Percentiles rank a stretch among this genome's conserved stretches.
These are phyloP conservation scores for Tapirus indicus DNA, from an alignment of 2,797 vertebrate species.

Conservation along the genomic window DNA sequence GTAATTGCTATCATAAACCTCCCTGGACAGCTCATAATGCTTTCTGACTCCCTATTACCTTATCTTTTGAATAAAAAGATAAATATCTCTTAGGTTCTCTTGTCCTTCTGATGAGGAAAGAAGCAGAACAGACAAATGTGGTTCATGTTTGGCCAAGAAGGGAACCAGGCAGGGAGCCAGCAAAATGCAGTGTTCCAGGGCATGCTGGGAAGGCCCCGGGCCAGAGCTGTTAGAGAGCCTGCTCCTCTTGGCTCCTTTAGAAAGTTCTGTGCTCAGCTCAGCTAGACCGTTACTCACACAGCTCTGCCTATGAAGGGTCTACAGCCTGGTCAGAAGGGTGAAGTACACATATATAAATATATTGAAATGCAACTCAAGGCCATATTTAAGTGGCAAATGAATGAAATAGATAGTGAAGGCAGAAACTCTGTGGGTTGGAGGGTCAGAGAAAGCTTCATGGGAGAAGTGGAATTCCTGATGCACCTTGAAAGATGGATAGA, in stretches of 20 bases:
- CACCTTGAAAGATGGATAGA: background rate
- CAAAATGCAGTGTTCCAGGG: background rate
- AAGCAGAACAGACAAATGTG: background rate
- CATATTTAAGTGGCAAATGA: background rate
- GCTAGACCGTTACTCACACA: background rate
- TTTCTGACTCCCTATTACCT: background rate
- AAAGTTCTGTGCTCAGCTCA: background rate
- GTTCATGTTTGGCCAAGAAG: background rate
- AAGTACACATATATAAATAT: too few species aligned
- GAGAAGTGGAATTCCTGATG: background rate
- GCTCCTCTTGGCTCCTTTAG: background rate
- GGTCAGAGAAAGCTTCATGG: background rate
- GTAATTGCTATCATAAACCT: background rate
- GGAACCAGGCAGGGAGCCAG: background rate
- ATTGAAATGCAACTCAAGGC: background rate
- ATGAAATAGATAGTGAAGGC: background rate
- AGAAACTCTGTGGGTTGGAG: background rate
- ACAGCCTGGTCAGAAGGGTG: background rate
- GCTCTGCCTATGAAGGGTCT: background rate
- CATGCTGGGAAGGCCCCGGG: background rate
- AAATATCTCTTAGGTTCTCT: background rate
- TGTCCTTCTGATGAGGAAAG: background rate
- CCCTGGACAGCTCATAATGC: background rate
- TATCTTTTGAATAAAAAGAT: slow-evolving; percentile 56
- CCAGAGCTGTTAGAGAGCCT: background rate